Base-by-base conservation (phyloP, 2,888 invertebrate species). In the Chirona hameri region DNA sequence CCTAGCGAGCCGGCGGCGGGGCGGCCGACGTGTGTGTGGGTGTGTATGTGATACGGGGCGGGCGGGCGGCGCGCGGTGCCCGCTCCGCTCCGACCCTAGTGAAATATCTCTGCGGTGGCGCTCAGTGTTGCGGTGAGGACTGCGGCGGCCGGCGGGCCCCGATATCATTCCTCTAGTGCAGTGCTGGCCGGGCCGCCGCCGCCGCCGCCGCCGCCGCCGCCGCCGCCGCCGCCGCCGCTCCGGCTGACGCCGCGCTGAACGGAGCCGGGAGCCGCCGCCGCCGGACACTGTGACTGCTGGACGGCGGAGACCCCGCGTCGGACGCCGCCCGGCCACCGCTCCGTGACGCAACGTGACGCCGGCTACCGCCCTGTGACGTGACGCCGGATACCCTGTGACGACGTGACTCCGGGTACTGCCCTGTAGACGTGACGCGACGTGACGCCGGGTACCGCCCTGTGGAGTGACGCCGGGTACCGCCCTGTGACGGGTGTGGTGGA, bases 1-100 rank as follows among this genome's bases (percentile, higher is more conserved):
- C 98, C 89, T 98, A 97, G 96, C 82, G 48, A 18, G 76, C 39
- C 65, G 65, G 10, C 65, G 65, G 65, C 39, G 39, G 39, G 65
- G 65, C 39, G 39, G 39, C 18, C 39, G 46, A 18, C 12, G 76
- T 46, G 39, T 39, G 39, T 7, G 39, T 39, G 39, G 4, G 39
- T 39, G 39, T 39, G 39, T 39, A 7, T 69, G 65, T 69, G 65
- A 69, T 69, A 69, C 12, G 27, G 18, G 31, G 15, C 72, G 7
- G 72, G 18, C 31, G 72, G 31, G 72, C 72, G 39, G 39, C 39
- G 39, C 7, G 39, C 39, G 39, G 39, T 39, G 39, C 39, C 39
- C 39, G 39, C 39, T 39, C 39, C 39, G 39, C 39, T 39, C 39
- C 39, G 39, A 2, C 31, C 3, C 72, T 72, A 72, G 72, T 31